Base-by-base conservation (phyloP, 2,888 invertebrate genomes). In the Syrphus vitripennis region DNA sequence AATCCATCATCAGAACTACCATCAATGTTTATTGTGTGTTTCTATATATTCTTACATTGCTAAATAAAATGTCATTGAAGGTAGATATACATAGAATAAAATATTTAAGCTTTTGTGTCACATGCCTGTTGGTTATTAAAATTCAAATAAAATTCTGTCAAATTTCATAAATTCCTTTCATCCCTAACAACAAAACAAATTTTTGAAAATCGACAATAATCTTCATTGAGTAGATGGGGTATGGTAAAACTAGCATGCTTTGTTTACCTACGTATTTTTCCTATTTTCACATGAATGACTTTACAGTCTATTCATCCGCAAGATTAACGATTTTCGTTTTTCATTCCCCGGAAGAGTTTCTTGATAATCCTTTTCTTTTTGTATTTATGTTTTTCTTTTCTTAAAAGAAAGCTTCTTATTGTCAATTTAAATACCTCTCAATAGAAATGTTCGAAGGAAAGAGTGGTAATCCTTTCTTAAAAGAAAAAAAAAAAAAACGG, bases 121-220 rank as follows among this genome's bases (percentile, higher is more conserved):
- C 67, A 67, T 67, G 34, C 37, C 61, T 70, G 21, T 42, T 7
- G 14, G 40, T 31, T 67, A 67, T 71, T 65, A 12, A 19, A 71
- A 55, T 55, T 71, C 71, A 55, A 63, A 16, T 45, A n/a, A 48
- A 79, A 79, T 57, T 72, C 42, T 42, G 45, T 57, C n/a, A 26
- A 72, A 65, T 45, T 67, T 65, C 4, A 57, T n/a, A 48, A 71
- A 14, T 63, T 42, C 31, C 31, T 16, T 4, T n/a, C 4, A 48
- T 24, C 21, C 6, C 6, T 12, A 24, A 63, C 2, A 48, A 65
- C 10, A 65, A n/a, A 31, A 65, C 48, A 65, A 31, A 67, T 50
- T 34, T 67, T 50, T 14, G 19, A 19, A 21, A 65, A 31, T 67
- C 34, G 34, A 34, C 34, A 67, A 21, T 31, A 48, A 14, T 34